Evolutionary conservation across 2,797 vertebrate genomes (phyloP).

Genomic region (Acanthornis magna): DNA sequence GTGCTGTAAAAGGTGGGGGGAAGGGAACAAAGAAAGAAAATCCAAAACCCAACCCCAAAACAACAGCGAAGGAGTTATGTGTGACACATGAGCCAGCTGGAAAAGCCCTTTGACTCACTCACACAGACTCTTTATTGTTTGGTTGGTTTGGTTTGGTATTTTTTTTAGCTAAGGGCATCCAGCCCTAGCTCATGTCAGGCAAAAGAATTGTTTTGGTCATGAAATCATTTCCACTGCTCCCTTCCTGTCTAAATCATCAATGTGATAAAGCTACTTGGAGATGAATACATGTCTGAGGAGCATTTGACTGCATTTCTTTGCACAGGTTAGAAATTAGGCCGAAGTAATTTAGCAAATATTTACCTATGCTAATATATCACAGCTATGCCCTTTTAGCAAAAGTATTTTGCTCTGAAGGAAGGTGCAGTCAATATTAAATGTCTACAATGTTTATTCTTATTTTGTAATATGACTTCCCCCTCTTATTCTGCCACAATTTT

Average conservation of each 20-base stretch:
- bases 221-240: neutral
- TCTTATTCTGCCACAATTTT: neutral
- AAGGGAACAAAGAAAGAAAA: neutral
- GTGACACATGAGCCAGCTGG: neutral
- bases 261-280: neutral
- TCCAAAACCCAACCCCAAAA: neutral
- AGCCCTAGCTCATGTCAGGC: neutral
- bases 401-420: neutral
- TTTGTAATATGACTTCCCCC: neutral
- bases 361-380: neutral
- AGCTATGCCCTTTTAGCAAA: neutral
- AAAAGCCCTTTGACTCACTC: conserved; percentile 41
- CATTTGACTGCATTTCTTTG: neutral
- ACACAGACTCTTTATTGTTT: neutral
- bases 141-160: neutral
- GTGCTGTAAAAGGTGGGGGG: neutral
- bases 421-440: neutral
- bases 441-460: neutral
- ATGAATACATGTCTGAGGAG: neutral
- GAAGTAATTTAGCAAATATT: neutral
- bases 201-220: neutral
- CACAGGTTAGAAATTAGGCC: neutral
- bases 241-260: neutral
- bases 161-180: neutral
- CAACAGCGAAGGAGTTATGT: neutral